These are phyloP conservation scores for Trachymyrmex cornetzi DNA, from an alignment of 1,140 invertebrate genomes.

Conservation along the genomic window DNA sequence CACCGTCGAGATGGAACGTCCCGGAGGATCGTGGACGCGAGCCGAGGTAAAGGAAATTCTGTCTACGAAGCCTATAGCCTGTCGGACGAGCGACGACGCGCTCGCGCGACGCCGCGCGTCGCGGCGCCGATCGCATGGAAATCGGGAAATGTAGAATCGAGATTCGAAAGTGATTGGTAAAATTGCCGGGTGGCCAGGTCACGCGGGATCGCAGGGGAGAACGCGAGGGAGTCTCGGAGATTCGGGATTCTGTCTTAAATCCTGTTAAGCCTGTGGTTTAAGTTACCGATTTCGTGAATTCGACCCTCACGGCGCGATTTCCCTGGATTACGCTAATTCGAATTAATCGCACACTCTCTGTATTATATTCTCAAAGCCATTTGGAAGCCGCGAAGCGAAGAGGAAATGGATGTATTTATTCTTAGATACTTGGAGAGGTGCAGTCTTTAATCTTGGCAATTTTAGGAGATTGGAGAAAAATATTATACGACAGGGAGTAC, in stretches of 20 bases:
- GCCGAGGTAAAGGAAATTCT: constrained; percentile 14
- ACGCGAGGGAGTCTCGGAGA: background rate
- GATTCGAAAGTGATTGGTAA: background rate
- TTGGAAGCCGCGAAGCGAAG: background rate
- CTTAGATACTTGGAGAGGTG: too few relatives aligned
- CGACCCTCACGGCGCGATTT: background rate
- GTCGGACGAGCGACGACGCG: background rate
- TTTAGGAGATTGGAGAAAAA: background rate
- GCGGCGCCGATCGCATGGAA: background rate
- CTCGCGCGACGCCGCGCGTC: background rate
- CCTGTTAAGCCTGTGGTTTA: background rate
- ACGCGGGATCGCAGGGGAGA: too few relatives aligned
- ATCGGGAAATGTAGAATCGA: background rate
- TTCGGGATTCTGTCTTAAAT: background rate
- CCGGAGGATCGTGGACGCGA: background rate
- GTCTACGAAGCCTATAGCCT: background rate
- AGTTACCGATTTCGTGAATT: background rate
- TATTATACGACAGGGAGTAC: background rate
- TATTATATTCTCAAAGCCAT: background rate
- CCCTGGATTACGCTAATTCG: background rate
- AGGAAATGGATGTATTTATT: background rate
- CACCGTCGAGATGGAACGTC: background rate
- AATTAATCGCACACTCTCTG: background rate
- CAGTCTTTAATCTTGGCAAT: background rate
- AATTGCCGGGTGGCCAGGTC: background rate